Conservation (phyloP, 2,888 invertebrate species). For the Mechanitis messenoides region DNA sequence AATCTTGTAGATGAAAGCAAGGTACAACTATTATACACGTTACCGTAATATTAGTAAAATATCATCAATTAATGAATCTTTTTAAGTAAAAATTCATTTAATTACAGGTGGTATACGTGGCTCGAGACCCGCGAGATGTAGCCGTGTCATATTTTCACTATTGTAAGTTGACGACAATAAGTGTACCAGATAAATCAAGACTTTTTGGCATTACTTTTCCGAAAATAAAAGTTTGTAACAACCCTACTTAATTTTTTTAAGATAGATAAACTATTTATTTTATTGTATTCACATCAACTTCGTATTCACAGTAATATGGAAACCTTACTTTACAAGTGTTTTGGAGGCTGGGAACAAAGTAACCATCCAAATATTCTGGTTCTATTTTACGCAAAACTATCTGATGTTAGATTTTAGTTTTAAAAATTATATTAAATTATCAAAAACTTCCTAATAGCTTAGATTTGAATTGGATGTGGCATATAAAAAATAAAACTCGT, state of each 20-base stretch:
- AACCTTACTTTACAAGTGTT: slow-evolving; percentile 84
- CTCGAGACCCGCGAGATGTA: slow-evolving; percentile 87
- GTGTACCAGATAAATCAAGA: slow-evolving; percentile 75
- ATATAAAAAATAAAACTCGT: neutral
- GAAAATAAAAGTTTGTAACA: slow-evolving; percentile 46
- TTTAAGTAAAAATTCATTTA: too few species aligned
- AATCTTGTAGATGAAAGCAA: slow-evolving; percentile 66
- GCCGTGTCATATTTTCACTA: slow-evolving; percentile 81
- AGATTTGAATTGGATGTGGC: too few species aligned
- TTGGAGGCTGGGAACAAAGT: slow-evolving; percentile 80
- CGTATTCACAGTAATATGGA: slow-evolving; percentile 71
- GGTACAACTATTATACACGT: neutral
- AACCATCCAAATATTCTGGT: slow-evolving; percentile 83
- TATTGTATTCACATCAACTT: slow-evolving; percentile 74
- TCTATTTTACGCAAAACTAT: slow-evolving; percentile 87
- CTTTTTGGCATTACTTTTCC: slow-evolving; percentile 80
- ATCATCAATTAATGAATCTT: too few species aligned
- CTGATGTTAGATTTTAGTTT: slow-evolving; percentile 59
- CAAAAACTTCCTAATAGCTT: too few species aligned
- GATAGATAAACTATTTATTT: slow-evolving; percentile 75
- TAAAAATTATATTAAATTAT: too few species aligned
- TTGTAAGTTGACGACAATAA: slow-evolving; percentile 48
- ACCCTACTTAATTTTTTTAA: slow-evolving; percentile 77
- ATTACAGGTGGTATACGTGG: slow-evolving; percentile 78
- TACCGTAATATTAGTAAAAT: neutral